These are phyloP conservation scores for Blastobasis adustella DNA, from an alignment of 2,888 invertebrate species.

Conservation along the genomic window DNA sequence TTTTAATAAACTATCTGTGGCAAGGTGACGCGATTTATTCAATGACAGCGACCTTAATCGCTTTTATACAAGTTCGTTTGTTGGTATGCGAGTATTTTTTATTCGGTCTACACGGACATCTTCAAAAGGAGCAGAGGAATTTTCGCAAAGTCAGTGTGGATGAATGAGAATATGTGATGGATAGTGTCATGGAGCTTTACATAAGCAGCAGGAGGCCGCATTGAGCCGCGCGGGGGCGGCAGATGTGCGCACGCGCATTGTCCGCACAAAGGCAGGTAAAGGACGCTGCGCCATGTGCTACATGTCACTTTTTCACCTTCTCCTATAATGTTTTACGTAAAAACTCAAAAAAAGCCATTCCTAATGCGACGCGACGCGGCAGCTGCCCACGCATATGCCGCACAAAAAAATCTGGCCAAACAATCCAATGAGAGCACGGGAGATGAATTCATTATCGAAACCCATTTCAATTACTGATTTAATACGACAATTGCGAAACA, in stretches of 20 bases:
- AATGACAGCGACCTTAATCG: too few species aligned
- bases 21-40: too few species aligned
- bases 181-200: constrained; percentile 26
- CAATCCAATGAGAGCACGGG: constrained; percentile 12
- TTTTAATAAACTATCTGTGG: too few species aligned
- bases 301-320: constrained; percentile 67
- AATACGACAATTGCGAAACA: too few species aligned
- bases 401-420: constrained; percentile 37
- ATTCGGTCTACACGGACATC: too few species aligned
- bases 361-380: constrained; percentile 59
- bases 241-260: constrained; percentile 64
- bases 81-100: too few species aligned
- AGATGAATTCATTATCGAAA: not conserved
- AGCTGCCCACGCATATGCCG: constrained; percentile 66
- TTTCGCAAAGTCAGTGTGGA: constrained; percentile 23
- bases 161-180: constrained; percentile 32
- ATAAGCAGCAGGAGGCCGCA: constrained; percentile 25
- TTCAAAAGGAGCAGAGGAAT: constrained; percentile 3
- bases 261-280: constrained; percentile 71
- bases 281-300: constrained; percentile 63
- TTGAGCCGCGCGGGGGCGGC: constrained; percentile 44
- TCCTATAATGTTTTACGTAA: constrained; percentile 56
- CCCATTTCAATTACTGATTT: too few species aligned
- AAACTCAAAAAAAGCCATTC: constrained; percentile 43
- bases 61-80: too few species aligned